These are phyloP conservation scores for Dendroctonus ponderosae DNA, from an alignment of 1,140 invertebrate genomes.

Conservation along the genomic window DNA sequence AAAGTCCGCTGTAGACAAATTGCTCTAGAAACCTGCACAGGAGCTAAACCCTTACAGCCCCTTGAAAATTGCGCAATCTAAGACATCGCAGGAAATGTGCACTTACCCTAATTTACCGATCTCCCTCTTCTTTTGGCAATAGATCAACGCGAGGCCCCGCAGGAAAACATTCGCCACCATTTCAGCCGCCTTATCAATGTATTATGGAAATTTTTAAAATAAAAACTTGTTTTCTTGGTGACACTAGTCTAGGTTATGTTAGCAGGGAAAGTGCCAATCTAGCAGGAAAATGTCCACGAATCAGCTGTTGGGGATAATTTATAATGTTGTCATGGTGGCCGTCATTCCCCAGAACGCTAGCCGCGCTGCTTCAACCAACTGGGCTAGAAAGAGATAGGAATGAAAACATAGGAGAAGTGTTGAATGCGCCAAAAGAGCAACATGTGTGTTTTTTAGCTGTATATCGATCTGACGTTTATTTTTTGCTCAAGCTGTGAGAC, in stretches of 20 bases:
- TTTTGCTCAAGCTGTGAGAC: conserved; percentile 6
- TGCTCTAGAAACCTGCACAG: too few species aligned
- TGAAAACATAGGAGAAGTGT: not conserved
- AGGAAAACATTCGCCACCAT: conserved; percentile 44
- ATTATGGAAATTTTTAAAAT: not conserved
- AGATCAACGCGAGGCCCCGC: conserved; percentile 42
- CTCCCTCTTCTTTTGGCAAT: conserved; percentile 41
- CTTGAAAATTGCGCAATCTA: too few species aligned
- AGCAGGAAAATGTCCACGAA: too few species aligned
- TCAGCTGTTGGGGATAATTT: too few species aligned
- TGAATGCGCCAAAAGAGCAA: conserved; percentile 30
- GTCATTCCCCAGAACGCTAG: too few species aligned
- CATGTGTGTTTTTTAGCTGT: conserved; percentile 25
- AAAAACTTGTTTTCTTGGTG: not conserved
- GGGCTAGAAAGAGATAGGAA: too few species aligned
- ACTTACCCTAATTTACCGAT: conserved; percentile 43
- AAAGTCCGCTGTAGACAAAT: too few species aligned
- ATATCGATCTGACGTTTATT: conserved; percentile 27
- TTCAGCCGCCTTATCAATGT: conserved; percentile 2
- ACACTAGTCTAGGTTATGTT: too few species aligned
- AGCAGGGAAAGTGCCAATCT: too few species aligned
- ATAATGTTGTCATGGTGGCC: too few species aligned
- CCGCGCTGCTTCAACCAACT: too few species aligned
- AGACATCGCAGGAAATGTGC: not conserved
- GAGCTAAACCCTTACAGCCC: too few species aligned